Evolutionary conservation across 2,888 invertebrate species (phyloP), one percentile per base, ranked within the genome.

Genomic region (Hypsopygia costalis): DNA sequence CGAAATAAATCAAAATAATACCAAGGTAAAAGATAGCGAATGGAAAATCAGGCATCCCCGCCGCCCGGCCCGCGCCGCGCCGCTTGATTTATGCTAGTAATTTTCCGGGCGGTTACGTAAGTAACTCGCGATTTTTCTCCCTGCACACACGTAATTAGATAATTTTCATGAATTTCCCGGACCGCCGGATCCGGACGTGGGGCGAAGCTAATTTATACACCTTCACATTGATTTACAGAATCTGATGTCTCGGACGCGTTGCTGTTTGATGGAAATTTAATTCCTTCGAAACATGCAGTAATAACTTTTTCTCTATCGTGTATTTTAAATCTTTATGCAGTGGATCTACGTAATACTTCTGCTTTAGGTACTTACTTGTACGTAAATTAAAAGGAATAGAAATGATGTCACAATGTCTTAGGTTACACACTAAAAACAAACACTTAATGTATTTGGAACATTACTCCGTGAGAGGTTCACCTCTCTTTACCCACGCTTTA

Each of bases 1-100:
- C 61, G 75, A 75, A 80, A 83, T 87, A 87, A 86, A 87, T 87
- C 87, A 87, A 86, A 87, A 85, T 86, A 86, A 85, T 85, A 80
- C 80, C 66, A 68, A 78, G 76, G 81, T 69, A 77, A 78, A 79
- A 86, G 85, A 86, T 83, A 85, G 81, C 80, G 85, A 81, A 85
- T 86, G 77, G 83, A 86, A 87, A 86, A 82, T 83, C 87, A 81
- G 75, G 68, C 65, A 52, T 66, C 68, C 68, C 57, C 59, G 66
- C 64, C 69, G 52, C 64, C 63, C 66, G 46, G 54, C 58, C 54
- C 51, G 41, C 47, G 47, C 54, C 51, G 40, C 47, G 47, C 59
- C 59, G 50, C 54, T 69, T 85, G 85, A 85, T 85, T 85, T 85
- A 85, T 85, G 83, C 78, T 69, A 62, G 82, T 83, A 85, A 85